Evolutionary conservation across 1,140 invertebrate genomes (phyloP).

Genomic region (Eriosoma lanigerum): DNA sequence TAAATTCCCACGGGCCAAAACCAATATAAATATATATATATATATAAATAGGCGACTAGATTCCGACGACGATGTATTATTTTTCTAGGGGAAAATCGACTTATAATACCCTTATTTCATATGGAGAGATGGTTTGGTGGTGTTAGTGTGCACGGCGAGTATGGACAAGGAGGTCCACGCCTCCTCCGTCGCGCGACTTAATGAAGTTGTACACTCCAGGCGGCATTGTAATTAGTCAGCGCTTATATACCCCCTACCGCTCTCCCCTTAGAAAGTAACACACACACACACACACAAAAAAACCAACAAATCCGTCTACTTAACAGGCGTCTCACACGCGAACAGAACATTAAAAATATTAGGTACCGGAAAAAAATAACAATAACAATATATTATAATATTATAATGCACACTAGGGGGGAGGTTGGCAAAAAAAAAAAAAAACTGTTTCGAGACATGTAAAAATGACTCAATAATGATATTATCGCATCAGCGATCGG

Average conservation of each 20-base stretch:
- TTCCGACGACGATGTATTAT: background rate
- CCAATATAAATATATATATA: constrained; percentile 19
- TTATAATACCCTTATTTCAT: constrained; percentile 32
- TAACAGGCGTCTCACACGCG: constrained; percentile 45
- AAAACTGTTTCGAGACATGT: constrained; percentile 37
- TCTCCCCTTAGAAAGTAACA: no score
- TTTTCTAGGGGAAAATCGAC: constrained; percentile 42
- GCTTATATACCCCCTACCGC: background rate
- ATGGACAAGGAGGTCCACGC: background rate
- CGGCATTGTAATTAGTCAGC: constrained; percentile 29
- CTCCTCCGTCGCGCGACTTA: background rate
- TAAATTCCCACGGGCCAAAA: constrained; percentile 45
- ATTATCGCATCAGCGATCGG: constrained; percentile 11
- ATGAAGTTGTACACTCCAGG: constrained; percentile 42
- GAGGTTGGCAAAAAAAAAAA: constrained; percentile 38
- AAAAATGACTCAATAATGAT: constrained; percentile 30
- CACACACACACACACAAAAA: background rate
- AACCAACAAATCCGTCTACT: background rate
- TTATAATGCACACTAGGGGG: background rate
- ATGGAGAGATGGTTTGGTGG: background rate
- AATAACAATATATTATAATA: constrained; percentile 6
- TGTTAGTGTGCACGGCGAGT: background rate
- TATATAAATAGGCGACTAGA: background rate
- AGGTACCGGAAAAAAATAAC: constrained; percentile 15
- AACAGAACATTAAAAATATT: constrained; percentile 41